Evolutionary conservation across 2,888 invertebrate species (phyloP).

Genomic region (Stenichneumon culpator): DNA sequence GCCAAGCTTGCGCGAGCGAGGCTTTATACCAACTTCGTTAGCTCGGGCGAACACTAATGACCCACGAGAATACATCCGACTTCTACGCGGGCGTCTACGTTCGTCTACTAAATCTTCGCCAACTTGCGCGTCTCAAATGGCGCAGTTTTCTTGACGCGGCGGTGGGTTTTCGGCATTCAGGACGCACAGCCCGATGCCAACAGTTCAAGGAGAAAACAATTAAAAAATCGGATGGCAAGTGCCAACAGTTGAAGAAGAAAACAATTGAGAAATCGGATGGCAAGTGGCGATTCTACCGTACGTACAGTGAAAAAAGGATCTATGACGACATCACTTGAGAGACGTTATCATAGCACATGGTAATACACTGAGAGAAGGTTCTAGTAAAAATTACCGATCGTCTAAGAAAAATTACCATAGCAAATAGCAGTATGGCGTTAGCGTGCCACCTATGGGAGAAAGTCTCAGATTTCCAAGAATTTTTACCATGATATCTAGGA

Average conservation of each 20-base stretch:
- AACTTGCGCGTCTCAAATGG: conserved; percentile 42
- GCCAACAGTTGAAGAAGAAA: background rate
- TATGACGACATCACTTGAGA: too few relatives aligned
- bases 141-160: conserved; percentile 50
- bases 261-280: background rate
- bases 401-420: too few relatives aligned
- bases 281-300: background rate
- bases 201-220: background rate
- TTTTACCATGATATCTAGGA: too few relatives aligned
- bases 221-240: too few relatives aligned
- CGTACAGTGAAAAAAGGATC: background rate
- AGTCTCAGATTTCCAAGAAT: too few relatives aligned
- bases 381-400: too few relatives aligned
- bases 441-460: too few relatives aligned
- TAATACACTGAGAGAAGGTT: too few relatives aligned
- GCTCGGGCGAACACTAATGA: conserved; percentile 79
- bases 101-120: conserved; percentile 30
- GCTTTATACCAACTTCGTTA: conserved; percentile 76
- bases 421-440: too few relatives aligned
- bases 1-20: conserved; percentile 40
- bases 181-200: background rate
- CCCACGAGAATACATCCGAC: conserved; percentile 77
- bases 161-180: background rate
- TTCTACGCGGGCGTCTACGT: conserved; percentile 50
- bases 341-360: too few relatives aligned